Evolutionary conservation across 2,113 vertebrate genomes (phyloP).

Genomic region (Turnix velox): DNA sequence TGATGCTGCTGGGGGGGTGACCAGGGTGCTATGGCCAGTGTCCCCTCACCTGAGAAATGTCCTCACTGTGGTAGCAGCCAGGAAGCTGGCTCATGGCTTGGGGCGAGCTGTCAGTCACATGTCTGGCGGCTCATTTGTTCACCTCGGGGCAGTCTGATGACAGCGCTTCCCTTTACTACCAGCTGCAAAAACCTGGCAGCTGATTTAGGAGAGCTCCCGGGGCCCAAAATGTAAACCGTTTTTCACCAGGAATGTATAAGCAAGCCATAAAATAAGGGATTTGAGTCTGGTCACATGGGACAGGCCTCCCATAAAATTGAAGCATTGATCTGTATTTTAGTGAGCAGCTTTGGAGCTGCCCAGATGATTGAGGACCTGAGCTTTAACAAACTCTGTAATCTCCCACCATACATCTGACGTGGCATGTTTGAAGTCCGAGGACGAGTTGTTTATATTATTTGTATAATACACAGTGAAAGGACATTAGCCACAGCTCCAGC

Average conservation of each 20-base stretch:
- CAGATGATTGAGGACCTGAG: slow-evolving; percentile 69
- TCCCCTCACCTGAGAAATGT: rapidly evolving
- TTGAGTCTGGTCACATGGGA: slow-evolving; percentile 82
- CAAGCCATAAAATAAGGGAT: slow-evolving; percentile 93
- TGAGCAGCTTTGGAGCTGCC: slow-evolving; percentile 66
- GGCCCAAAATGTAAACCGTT: slow-evolving; percentile 90
- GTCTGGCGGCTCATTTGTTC: slow-evolving; percentile 74
- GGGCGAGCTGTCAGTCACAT: slow-evolving; percentile 63
- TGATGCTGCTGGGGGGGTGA: rapidly evolving
- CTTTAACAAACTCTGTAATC: slow-evolving; percentile 78
- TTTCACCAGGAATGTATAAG: slow-evolving; percentile 92
- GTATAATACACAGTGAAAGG: slow-evolving; percentile 67
- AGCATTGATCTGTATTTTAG: slow-evolving; percentile 81
- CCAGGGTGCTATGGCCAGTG: rapidly evolving
- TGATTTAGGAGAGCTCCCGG: slow-evolving; percentile 90
- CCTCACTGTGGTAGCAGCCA: not conserved
- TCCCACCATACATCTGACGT: slow-evolving; percentile 80
- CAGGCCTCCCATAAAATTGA: slow-evolving; percentile 81
- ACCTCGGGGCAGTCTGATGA: slow-evolving; percentile 71
- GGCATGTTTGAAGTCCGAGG: slow-evolving; percentile 80
- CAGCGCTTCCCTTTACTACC: slow-evolving; percentile 83
- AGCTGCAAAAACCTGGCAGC: slow-evolving; percentile 83
- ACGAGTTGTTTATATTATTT: slow-evolving; percentile 79
- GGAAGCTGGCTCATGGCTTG: slow-evolving; percentile 5
- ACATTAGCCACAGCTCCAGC: slow-evolving; percentile 66